Evolutionary conservation across 2,888 invertebrate species (phyloP).

Genomic region (Oscheius sp.): DNA sequence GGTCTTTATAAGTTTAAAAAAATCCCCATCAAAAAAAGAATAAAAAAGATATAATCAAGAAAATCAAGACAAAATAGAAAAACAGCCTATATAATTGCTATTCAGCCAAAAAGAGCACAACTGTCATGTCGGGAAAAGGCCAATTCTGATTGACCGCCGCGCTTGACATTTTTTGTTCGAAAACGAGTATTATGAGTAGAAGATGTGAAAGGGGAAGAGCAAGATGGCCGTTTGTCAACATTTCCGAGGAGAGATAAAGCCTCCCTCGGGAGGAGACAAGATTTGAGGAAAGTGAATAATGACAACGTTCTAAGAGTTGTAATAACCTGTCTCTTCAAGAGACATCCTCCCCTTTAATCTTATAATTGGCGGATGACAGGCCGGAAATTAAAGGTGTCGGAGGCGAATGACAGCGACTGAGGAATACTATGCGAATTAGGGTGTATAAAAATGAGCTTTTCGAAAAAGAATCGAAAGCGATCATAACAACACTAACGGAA

Average conservation of each 20-base stretch:
- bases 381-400: conserved; percentile 9
- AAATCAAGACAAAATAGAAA: too few species aligned
- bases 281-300: not conserved
- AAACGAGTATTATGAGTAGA: not conserved
- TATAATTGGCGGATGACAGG: conserved; percentile 16
- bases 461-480: not conserved
- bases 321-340: conserved; percentile 11
- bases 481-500: too few species aligned
- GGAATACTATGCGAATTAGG: not conserved
- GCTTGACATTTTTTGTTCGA: not conserved
- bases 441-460: not conserved
- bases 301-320: not conserved
- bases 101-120: conserved; percentile 9
- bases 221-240: conserved; percentile 17
- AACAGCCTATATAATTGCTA: not conserved
- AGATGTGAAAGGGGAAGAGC: not conserved
- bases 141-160: conserved; percentile 23
- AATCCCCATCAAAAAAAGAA: too few species aligned
- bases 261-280: conserved; percentile 6
- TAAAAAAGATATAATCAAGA: too few species aligned
- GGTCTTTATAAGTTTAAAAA: too few species aligned
- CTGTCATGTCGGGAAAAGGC: conserved; percentile 28
- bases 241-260: conserved; percentile 12
- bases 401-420: not conserved
- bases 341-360: conserved; percentile 3